Base-by-base conservation (phyloP, 2,888 invertebrate species). In the Anoncus sp. region DNA sequence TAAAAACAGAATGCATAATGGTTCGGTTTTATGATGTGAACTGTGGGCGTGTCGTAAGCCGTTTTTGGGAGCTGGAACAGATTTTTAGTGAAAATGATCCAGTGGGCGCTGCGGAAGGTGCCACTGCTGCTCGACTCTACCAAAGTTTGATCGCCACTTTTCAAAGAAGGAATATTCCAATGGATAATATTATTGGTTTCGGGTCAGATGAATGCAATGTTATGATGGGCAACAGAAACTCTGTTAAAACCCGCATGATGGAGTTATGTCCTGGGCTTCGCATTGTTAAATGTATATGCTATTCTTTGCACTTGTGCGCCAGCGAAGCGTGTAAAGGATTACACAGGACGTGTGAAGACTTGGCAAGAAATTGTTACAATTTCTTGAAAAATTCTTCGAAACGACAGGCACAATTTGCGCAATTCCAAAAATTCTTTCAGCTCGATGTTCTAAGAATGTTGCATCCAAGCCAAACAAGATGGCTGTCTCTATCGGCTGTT, bases 391-490 rank as follows among this genome's bases (percentile, higher is more conserved):
- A n/a, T 9, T 85, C 83, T 76, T 43, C 81, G 6, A 83, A 84
- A 51, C 63, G 83, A 53, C 79, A 80, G 24, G 71, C 63, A 5
- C 35, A 66, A 38, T 77, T 83, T n/a, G 22, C 7, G 22, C 16
- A 67, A 24, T 53, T 53, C 43, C 67, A 67, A 67, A 16, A 16
- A 9, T 67, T 67, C 18, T 35, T 35, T 40, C 55, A 67, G 3
- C 0, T 79, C 9, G 77, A 82, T 20, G 49, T 75, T 7, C 81
- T 83, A 27, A 81, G 80, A 75, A 80, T 86, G 2, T 65, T 86
- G 0, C 84, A 82, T 47, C 85, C 87, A 27, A 65, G 77, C 2
- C 84, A 85, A 65, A 87, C 84, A 12, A 62, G 86, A 20, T 88
- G 86, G 87, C 77, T 87, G 14, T 86, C 86, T n/a, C 47, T 86